Evolutionary conservation across 2,113 vertebrate species (phyloP), one percentile per base, ranked within the genome.

Genomic region (Capreolus pygargus): DNA sequence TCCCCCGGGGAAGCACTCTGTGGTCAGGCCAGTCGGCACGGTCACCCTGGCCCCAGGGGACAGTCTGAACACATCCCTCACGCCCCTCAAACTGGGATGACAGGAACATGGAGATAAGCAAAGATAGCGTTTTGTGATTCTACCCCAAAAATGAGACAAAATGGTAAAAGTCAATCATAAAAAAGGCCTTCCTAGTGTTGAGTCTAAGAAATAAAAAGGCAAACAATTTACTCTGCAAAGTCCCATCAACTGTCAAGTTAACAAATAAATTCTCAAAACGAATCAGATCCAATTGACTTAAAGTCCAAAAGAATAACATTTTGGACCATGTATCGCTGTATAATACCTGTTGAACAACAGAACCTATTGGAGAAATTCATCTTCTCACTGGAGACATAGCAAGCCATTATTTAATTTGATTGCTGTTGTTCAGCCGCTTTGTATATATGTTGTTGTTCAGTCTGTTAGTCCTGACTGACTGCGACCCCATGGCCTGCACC

Each of bases 21-120:
- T 3, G 15, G 78, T 15, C 55, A 50, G 1, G 0, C 15, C 30
- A 1, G 33, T 36, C 7, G 4, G 3, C 7, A 28, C 3, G 0
- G n/a, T 25, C 58, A 6, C 39, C 70, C 39, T 43, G 7, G 39
- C 4, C 39, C 67, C 36, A 74, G 11, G 21, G 16, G 21, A 28
- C 4, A 17, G 6, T 4, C 12, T 45, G 33, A 50, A 76, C 28
- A 39, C 60, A 36, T 3, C 3, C 30, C 52, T 33, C 47, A 4
- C 5, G 12, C 30, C 47, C 70, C 27, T 50, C n/a, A 28, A 30
- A 57, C 5, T 8, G 39, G 12, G 33, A 33, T 0, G 7, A 21
- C 54, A 25, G 19, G 50, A 28, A 58, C 16, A 43, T 2, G 4
- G 36, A 88, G 5, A 33, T 7, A n/a, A 78, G 10, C 52, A 93